phyloP scores from a whole-genome alignment of 2,888 invertebrate species.

The Hemithea aestivaria region DNA sequence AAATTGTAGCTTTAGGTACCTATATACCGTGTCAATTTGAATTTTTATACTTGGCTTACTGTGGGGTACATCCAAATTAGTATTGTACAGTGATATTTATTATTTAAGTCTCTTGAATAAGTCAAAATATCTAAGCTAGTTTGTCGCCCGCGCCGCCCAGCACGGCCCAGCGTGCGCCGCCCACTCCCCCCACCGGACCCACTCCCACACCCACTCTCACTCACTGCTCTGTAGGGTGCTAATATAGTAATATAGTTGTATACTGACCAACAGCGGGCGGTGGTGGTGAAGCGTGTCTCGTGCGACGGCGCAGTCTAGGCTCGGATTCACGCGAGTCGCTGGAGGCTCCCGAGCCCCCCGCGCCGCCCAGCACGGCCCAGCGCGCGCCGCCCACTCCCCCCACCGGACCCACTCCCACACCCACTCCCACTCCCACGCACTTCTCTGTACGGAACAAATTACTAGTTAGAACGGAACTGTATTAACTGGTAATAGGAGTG shows the following conservation, averaged over 20 bases:
- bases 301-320: slow-evolving; percentile 56
- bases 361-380: slow-evolving; percentile 56
- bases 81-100: too few species aligned
- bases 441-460: slow-evolving; percentile 6
- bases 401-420: slow-evolving; percentile 28
- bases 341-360: slow-evolving; percentile 85
- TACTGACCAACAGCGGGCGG: slow-evolving; percentile 26
- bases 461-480: too few species aligned
- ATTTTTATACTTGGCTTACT: too few species aligned
- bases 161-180: slow-evolving; percentile 51
- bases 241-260: neutral
- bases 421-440: slow-evolving; percentile 27
- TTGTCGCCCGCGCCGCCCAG: slow-evolving; percentile 67
- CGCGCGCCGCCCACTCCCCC: slow-evolving; percentile 39
- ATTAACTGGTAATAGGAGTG: too few species aligned
- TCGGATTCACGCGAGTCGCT: slow-evolving; percentile 82
- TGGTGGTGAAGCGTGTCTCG: slow-evolving; percentile 28
- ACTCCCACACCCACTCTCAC: slow-evolving; percentile 28
- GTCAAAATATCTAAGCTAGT: too few species aligned
- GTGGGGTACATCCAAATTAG: too few species aligned
- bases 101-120: too few species aligned
- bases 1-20: too few species aligned
- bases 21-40: too few species aligned
- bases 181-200: slow-evolving; percentile 31
- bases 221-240: slow-evolving; percentile 12